Evolutionary conservation across 1,140 invertebrate genomes (phyloP).

Genomic region (Drosophila hydei): DNA sequence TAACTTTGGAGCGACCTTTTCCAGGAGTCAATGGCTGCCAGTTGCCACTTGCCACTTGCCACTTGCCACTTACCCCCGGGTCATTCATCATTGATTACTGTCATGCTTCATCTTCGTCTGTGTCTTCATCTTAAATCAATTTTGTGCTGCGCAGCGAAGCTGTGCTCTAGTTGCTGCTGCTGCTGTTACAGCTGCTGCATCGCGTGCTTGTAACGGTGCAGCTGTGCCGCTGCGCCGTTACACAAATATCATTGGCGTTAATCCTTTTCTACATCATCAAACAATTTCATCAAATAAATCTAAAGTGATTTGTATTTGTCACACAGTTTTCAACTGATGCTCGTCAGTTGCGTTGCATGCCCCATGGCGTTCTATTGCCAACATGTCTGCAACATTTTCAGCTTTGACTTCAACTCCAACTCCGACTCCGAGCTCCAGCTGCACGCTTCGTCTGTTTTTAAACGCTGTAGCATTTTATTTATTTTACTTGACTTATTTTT

Average conservation of each 20-base stretch:
- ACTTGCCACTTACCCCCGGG: neutral
- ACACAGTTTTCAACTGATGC: conserved; percentile 72
- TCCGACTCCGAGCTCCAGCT: conserved; percentile 5
- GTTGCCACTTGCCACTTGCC: neutral
- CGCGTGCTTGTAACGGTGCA: neutral
- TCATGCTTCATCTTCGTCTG: conserved; percentile 61
- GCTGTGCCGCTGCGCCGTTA: conserved; percentile 24
- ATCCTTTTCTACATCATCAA: conserved; percentile 80
- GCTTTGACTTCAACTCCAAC: neutral
- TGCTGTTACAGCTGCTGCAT: conserved; percentile 3
- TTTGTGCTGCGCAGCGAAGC: conserved; percentile 25
- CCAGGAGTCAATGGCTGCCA: conserved; percentile 32
- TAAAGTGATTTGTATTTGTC: conserved; percentile 80
- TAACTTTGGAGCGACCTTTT: conserved; percentile 38
- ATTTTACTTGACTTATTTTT: conserved; percentile 29
- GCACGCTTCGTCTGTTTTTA: conserved; percentile 50
- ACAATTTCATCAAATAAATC: conserved; percentile 80
- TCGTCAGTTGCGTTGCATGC: conserved; percentile 40
- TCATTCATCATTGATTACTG: conserved; percentile 62
- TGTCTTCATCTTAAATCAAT: conserved; percentile 59
- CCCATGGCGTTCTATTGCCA: conserved; percentile 34
- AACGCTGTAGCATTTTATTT: conserved; percentile 54
- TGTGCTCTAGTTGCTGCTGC: conserved; percentile 3
- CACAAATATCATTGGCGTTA: conserved; percentile 78
- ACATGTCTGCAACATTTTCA: conserved; percentile 57